Evolutionary conservation across 2,888 invertebrate species (phyloP).

Genomic region (Drosophila merina): DNA sequence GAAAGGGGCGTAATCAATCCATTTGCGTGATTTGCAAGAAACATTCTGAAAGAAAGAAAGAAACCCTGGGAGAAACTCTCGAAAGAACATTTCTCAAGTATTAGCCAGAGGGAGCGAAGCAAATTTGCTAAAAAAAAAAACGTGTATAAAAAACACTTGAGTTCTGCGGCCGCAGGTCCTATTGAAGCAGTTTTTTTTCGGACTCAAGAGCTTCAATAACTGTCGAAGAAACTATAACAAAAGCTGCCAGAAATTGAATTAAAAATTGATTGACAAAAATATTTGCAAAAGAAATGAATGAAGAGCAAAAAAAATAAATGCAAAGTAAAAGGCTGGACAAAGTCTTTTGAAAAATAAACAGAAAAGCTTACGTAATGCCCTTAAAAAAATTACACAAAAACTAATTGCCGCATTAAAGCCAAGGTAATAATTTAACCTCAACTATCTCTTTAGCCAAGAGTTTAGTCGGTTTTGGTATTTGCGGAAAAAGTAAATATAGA

Average conservation of each 20-base stretch:
- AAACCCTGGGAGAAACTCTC: constrained; percentile 41
- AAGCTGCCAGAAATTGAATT: constrained; percentile 20
- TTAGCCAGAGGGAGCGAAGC: constrained; percentile 33
- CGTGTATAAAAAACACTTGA: constrained; percentile 13
- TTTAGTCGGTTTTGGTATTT: constrained; percentile 11
- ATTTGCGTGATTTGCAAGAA: constrained; percentile 55
- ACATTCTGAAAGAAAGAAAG: constrained; percentile 23
- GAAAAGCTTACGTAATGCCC: constrained; percentile 9
- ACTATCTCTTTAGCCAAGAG: constrained; percentile 5
- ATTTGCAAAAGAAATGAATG: background rate
- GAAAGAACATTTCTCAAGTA: constrained; percentile 61
- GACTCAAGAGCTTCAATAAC: constrained; percentile 16
- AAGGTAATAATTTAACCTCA: background rate
- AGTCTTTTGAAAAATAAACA: background rate
- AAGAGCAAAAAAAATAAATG: constrained; percentile 14
- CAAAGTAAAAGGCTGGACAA: background rate
- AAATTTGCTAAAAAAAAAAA: constrained; percentile 19
- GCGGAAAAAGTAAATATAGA: constrained; percentile 16
- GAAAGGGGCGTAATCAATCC: constrained; percentile 69
- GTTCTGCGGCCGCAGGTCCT: constrained; percentile 33
- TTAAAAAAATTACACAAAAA: background rate
- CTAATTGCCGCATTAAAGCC: background rate
- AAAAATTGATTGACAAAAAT: constrained; percentile 21
- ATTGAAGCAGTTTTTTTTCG: constrained; percentile 14
- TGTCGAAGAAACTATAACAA: constrained; percentile 5